A percentile compares a stretch with the other conserved stretches of the same genome.
Conservation (phyloP, 2,797 vertebrate species). For the Chlorospingus semifuscus region DNA sequence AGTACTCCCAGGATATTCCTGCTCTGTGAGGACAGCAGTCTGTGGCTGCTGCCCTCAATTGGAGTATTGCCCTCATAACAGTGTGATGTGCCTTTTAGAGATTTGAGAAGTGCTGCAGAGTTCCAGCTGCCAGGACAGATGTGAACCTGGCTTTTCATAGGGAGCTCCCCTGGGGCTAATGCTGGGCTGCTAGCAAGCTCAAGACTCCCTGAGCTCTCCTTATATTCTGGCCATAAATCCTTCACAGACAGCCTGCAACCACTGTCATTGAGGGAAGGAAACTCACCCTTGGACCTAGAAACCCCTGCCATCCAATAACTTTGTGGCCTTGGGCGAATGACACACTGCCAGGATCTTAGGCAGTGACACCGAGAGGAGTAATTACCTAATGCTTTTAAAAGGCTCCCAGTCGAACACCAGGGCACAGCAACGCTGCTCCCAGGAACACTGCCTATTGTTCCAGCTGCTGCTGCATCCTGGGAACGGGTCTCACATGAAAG, state of each 20-base stretch:
- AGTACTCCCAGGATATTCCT: background rate
- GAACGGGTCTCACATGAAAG: rapidly evolving
- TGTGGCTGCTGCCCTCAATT: background rate
- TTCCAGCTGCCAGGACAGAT: background rate
- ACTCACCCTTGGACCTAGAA: background rate
- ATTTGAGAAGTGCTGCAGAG: background rate
- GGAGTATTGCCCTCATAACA: background rate
- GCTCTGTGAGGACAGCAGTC: background rate
- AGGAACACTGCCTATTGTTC: background rate
- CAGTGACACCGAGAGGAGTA: background rate
- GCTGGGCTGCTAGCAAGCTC: rapidly evolving
- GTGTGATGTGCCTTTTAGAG: background rate
- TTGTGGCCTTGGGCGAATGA: background rate
- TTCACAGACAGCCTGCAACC: background rate
- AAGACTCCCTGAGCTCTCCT: background rate
- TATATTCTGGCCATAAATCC: background rate
- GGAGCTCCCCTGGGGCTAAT: background rate
- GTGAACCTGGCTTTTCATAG: background rate
- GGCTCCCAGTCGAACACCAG: background rate
- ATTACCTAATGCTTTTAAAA: background rate
- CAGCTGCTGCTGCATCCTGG: background rate
- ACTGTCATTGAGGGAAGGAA: background rate
- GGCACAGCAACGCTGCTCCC: background rate
- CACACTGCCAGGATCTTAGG: background rate
- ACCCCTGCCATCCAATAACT: background rate